Evolutionary conservation across 2,888 invertebrate genomes (phyloP).

Genomic region (Megastigmus dorsalis): DNA sequence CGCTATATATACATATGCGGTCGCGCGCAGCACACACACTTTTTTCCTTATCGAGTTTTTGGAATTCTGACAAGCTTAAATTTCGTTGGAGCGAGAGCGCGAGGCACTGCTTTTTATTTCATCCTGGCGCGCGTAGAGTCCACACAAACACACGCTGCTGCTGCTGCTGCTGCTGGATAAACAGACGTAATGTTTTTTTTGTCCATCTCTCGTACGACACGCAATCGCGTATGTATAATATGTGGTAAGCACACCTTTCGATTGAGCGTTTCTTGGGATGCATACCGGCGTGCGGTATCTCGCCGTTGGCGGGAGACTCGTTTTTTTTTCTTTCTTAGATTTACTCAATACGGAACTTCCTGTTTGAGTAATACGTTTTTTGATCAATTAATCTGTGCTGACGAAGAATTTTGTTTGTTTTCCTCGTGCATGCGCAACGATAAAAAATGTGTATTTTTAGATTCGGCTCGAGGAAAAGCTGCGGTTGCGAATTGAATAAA

Average conservation of each 20-base stretch:
- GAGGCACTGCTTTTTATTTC: neutral
- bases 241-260: neutral
- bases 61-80: constrained; percentile 7
- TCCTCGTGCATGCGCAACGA: no score
- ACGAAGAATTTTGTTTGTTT: no score
- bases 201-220: no score
- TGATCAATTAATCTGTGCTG: neutral
- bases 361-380: neutral
- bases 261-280: no score
- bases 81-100: neutral
- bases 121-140: neutral
- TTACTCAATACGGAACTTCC: neutral
- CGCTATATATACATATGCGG: neutral
- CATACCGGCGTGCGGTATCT: neutral
- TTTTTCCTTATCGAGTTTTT: constrained; percentile 33
- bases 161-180: no score
- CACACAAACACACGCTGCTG: neutral
- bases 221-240: no score
- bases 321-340: no score
- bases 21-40: no score
- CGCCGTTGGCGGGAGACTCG: neutral
- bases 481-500: no score
- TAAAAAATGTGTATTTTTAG: no score
- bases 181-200: no score
- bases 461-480: no score